phyloP scores from a whole-genome alignment of 2,113 vertebrate species.

The Psettodes erumei region DNA sequence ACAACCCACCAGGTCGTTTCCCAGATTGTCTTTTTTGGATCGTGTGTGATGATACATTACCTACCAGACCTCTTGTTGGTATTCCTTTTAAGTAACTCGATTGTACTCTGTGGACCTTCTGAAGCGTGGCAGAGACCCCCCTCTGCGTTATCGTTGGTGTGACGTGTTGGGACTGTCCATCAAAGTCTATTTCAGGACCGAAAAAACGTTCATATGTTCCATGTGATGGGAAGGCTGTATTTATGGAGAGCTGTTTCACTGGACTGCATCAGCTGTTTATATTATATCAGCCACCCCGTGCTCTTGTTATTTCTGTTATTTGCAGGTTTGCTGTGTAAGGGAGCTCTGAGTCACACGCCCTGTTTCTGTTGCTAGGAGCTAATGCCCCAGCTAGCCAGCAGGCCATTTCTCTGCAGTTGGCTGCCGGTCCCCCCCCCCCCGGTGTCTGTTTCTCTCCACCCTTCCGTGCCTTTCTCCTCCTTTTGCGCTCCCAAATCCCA shows the following conservation, averaged over 20 bases:
- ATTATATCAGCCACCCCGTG: neutral
- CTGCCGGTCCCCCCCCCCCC: slow-evolving; percentile 61
- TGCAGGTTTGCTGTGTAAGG: slow-evolving; percentile 17
- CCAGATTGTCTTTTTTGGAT: neutral
- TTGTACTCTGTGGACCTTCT: neutral
- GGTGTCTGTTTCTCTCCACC: slow-evolving; percentile 56
- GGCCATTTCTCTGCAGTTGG: slow-evolving; percentile 54
- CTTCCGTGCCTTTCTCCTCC: slow-evolving; percentile 61
- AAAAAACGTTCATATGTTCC: neutral
- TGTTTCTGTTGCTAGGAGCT: slow-evolving; percentile 60
- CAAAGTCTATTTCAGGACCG: neutral
- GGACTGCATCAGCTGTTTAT: neutral
- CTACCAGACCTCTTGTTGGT: neutral
- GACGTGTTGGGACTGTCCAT: neutral
- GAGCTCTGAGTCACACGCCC: slow-evolving; percentile 47
- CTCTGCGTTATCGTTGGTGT: neutral
- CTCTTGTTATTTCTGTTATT: neutral
- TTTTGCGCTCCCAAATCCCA: slow-evolving; percentile 57
- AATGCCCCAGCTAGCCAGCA: slow-evolving; percentile 48
- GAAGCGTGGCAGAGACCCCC: neutral
- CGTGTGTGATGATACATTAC: neutral
- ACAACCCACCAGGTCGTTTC: neutral
- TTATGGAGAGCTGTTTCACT: neutral
- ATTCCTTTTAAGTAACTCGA: neutral
- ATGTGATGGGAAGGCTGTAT: neutral